Evolutionary conservation across 2,888 invertebrate genomes (phyloP).

Genomic region (Microplitis manilae): DNA sequence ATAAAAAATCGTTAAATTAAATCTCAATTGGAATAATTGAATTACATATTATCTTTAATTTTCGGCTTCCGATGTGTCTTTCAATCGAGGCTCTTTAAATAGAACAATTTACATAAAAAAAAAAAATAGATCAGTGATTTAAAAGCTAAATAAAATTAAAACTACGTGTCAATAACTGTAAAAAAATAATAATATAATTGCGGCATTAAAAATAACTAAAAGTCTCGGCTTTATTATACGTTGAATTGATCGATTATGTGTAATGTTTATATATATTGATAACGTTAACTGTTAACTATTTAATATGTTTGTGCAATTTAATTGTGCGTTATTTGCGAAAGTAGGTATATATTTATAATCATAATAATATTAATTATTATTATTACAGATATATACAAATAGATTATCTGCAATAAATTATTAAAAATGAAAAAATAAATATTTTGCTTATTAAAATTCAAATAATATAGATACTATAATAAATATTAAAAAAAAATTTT

Average conservation of each 20-base stretch:
- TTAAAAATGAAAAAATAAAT: slow-evolving; percentile 12
- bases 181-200: slow-evolving; percentile 17
- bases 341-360: slow-evolving; percentile 30
- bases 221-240: slow-evolving; percentile 30
- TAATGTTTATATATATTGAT: slow-evolving; percentile 43
- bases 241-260: slow-evolving; percentile 38
- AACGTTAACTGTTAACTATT: slow-evolving; percentile 55
- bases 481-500: slow-evolving; percentile 46
- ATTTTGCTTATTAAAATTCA: slow-evolving; percentile 50
- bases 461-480: slow-evolving; percentile 45
- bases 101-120: slow-evolving; percentile 12
- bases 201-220: slow-evolving; percentile 12
- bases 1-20: neutral
- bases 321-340: slow-evolving; percentile 36
- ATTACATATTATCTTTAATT: slow-evolving; percentile 13
- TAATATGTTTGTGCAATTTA: slow-evolving; percentile 50
- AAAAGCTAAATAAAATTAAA: neutral
- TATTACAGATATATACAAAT: slow-evolving; percentile 31
- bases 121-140: slow-evolving; percentile 41
- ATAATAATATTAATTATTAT: neutral
- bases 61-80: slow-evolving; percentile 38
- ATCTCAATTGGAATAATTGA: slow-evolving; percentile 23
- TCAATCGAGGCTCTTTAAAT: slow-evolving; percentile 27
- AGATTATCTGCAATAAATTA: slow-evolving; percentile 36
- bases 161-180: slow-evolving; percentile 3